A percentile compares a stretch with the other conserved stretches of the same genome.
phyloP scores from a whole-genome alignment of 2,113 vertebrate species.

The Chionomys nivalis region DNA sequence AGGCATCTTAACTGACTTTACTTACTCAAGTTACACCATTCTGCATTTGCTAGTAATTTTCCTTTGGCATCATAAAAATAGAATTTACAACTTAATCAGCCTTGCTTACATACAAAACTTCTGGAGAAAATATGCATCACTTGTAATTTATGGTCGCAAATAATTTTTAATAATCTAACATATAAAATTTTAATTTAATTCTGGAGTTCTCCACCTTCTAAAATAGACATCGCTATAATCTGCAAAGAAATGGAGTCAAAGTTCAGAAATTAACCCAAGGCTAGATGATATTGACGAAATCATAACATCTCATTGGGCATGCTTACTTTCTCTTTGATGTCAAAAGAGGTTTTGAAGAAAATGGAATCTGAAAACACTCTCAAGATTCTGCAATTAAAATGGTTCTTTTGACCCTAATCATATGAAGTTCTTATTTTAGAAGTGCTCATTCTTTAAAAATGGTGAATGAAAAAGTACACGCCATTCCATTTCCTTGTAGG shows the following conservation, averaged over 20 bases:
- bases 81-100: conserved; percentile 33
- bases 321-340: conserved; percentile 18
- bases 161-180: conserved; percentile 48
- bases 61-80: conserved; percentile 22
- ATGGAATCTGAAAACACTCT: conserved; percentile 29
- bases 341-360: conserved; percentile 10
- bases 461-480: not conserved
- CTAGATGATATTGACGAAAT: conserved; percentile 9
- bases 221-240: not conserved
- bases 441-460: not conserved
- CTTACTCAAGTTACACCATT: conserved; percentile 43
- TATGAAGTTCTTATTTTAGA: not conserved
- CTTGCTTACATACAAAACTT: conserved; percentile 34
- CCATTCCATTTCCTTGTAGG: conserved; percentile 9
- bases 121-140: not conserved
- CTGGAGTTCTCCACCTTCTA: conserved; percentile 32
- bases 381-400: conserved; percentile 36
- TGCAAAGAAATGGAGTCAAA: not conserved
- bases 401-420: not conserved
- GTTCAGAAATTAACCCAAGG: not conserved
- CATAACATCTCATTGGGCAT: not conserved
- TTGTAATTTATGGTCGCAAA: conserved; percentile 1
- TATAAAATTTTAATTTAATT: conserved; percentile 43
- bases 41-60: conserved; percentile 63
- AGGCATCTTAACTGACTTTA: conserved; percentile 38